These are phyloP conservation scores for Anas platyrhynchos DNA, from an alignment of 2,113 vertebrate species.

Conservation along the genomic window DNA sequence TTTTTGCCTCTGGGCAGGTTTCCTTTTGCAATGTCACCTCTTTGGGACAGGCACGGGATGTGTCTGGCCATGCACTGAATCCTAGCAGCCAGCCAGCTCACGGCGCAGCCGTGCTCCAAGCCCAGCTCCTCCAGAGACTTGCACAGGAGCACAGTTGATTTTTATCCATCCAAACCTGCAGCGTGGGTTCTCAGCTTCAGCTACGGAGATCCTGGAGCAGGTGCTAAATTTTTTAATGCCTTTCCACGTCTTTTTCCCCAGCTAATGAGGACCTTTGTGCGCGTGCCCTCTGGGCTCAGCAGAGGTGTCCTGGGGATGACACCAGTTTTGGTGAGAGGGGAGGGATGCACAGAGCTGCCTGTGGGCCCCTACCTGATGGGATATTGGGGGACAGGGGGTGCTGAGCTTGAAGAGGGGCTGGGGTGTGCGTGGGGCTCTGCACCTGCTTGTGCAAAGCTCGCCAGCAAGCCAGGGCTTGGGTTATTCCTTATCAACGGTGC, in stretches of 20 bases:
- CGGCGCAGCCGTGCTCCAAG: fast-evolving
- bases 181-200: not conserved
- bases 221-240: not conserved
- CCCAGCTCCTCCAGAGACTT: not conserved
- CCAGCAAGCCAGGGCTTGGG: not conserved
- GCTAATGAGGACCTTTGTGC: not conserved
- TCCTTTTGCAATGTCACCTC: not conserved
- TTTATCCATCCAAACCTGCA: not conserved
- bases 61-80: not conserved
- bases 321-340: not conserved
- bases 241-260: not conserved
- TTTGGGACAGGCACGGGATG: not conserved
- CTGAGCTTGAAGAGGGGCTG: not conserved
- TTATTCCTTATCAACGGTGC: not conserved
- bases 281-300: not conserved
- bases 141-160: not conserved
- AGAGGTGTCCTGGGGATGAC: not conserved
- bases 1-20: not conserved
- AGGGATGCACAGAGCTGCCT: not conserved
- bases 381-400: not conserved
- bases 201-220: not conserved
- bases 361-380: not conserved
- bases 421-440: not conserved
- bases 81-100: not conserved
- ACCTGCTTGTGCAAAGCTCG: not conserved